Conservation (phyloP, 2,888 invertebrate genomes). For the Trichacis sp. region DNA sequence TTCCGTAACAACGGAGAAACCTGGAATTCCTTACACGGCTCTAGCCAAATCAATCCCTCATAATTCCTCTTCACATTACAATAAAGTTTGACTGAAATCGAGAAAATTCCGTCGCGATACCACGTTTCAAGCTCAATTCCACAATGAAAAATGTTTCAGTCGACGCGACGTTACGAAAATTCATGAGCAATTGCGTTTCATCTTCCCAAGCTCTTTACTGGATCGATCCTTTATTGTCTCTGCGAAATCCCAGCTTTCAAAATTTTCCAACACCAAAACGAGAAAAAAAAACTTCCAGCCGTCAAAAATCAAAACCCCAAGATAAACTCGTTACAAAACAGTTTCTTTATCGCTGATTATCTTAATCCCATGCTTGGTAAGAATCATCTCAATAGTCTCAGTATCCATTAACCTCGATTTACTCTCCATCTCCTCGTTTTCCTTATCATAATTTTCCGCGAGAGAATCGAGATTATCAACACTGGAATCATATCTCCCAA, state of each 20-base stretch:
- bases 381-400: constrained; percentile 78
- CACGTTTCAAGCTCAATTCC: no score
- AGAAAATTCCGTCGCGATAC: no score
- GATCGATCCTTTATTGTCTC: neutral
- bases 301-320: no score
- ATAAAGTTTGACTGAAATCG: no score
- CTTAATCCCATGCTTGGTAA: constrained; percentile 83
- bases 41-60: no score
- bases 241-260: neutral
- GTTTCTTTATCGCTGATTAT: constrained; percentile 85
- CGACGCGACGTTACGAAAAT: neutral
- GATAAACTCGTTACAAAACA: constrained; percentile 62
- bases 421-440: constrained; percentile 14
- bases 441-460: constrained; percentile 41
- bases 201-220: neutral
- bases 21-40: no score
- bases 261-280: neutral
- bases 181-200: neutral
- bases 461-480: constrained; percentile 57
- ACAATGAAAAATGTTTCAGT: no score
- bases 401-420: constrained; percentile 53
- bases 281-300: no score
- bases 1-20: no score
- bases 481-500: constrained; percentile 54
- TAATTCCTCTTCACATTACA: no score